Percentiles rank a stretch among this genome's conserved stretches.
These are phyloP conservation scores for Drosophila lacteicornis DNA, from an alignment of 1,140 invertebrate species.

Conservation along the genomic window DNA sequence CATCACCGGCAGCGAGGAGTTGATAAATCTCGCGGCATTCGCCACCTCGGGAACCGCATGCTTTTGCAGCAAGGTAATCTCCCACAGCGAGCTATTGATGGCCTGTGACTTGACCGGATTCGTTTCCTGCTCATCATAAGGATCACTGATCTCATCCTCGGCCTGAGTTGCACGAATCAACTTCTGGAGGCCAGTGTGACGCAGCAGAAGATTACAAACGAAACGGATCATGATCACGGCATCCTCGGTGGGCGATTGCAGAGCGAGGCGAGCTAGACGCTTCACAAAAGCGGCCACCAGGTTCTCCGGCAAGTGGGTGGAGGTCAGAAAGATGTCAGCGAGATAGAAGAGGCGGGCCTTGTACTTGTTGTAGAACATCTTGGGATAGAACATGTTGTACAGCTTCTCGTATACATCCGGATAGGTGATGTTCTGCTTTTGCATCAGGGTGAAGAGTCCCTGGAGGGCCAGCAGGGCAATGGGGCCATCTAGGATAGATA, in stretches of 20 bases:
- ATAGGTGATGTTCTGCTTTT: conserved; percentile 97
- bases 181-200: conserved; percentile 93
- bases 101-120: conserved; percentile 92
- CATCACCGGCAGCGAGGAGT: conserved; percentile 87
- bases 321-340: conserved; percentile 95
- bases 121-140: conserved; percentile 92
- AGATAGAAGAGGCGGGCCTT: conserved; percentile 94
- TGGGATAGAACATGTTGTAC: conserved; percentile 95
- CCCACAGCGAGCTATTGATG: conserved; percentile 95
- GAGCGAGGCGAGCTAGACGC: conserved; percentile 91
- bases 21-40: conserved; percentile 89
- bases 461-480: conserved; percentile 96
- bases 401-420: conserved; percentile 97
- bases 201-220: conserved; percentile 93
- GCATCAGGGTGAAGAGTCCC: conserved; percentile 95
- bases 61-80: conserved; percentile 91
- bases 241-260: conserved; percentile 93
- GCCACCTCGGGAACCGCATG: conserved; percentile 91
- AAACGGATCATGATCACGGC: conserved; percentile 92
- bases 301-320: conserved; percentile 95
- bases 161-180: conserved; percentile 88
- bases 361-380: conserved; percentile 96
- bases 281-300: conserved; percentile 97
- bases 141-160: conserved; percentile 87
- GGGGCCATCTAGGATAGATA: conserved; percentile 89